A percentile compares a stretch with the other conserved stretches of the same genome.
phyloP scores from a whole-genome alignment of 2,888 invertebrate genomes.

The Congeria kusceri region DNA sequence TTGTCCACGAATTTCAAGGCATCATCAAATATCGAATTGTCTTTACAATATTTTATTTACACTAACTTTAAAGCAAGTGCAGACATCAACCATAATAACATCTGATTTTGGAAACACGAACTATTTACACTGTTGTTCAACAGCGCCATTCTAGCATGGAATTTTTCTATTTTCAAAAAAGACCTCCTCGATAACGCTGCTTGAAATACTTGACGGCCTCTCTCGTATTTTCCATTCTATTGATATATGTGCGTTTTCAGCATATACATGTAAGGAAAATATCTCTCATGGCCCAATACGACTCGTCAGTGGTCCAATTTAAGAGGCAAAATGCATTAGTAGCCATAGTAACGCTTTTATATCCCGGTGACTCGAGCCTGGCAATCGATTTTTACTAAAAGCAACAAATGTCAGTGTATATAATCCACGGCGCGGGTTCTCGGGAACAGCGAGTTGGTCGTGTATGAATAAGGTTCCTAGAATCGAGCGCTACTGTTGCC shows the following conservation, averaged over 20 bases:
- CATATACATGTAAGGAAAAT: conserved; percentile 49
- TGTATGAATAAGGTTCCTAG: conserved; percentile 17
- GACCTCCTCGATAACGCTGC: not conserved
- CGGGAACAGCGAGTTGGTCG: not conserved
- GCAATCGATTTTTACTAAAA: conserved; percentile 57
- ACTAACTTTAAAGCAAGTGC: too few species aligned
- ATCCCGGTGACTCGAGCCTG: conserved; percentile 52
- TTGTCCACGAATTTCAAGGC: too few species aligned
- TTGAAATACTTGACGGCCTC: not conserved
- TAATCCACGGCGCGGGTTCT: conserved; percentile 49
- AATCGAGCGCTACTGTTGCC: not conserved
- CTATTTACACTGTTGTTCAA: too few species aligned
- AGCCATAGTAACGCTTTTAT: conserved; percentile 64
- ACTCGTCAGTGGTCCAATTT: conserved; percentile 61
- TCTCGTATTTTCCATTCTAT: not conserved
- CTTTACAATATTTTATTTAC: too few species aligned
- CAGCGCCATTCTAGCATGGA: too few species aligned
- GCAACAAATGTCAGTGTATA: conserved; percentile 60
- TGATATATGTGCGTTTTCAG: conserved; percentile 49
- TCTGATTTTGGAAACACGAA: too few species aligned
- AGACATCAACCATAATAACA: too few species aligned
- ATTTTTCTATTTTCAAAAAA: too few species aligned
- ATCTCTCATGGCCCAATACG: conserved; percentile 42
- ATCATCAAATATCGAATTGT: too few species aligned
- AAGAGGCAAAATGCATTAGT: conserved; percentile 68